Evolutionary conservation across 2,888 invertebrate species (phyloP).

Genomic region (Ennomos fuscantarius): DNA sequence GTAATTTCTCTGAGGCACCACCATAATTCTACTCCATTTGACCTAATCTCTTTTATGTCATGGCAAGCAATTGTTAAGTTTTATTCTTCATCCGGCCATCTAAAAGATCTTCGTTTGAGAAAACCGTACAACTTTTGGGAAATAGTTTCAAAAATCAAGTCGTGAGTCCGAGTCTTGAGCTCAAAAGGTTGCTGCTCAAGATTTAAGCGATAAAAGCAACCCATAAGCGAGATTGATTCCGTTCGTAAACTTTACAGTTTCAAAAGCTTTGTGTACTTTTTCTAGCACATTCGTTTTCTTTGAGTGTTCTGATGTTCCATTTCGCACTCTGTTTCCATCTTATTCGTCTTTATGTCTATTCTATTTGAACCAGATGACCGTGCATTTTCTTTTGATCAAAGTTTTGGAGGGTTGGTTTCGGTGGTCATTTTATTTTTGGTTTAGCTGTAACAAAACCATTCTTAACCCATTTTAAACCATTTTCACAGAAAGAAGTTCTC

Average conservation of each 20-base stretch:
- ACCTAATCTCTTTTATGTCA: too few relatives aligned
- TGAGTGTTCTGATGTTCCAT: conserved; percentile 13
- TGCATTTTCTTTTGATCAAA: conserved; percentile 1
- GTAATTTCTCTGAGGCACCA: too few relatives aligned
- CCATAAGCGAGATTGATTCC: conserved; percentile 36
- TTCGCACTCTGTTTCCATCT: conserved; percentile 16
- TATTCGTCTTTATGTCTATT: conserved; percentile 13
- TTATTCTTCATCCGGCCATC: too few relatives aligned
- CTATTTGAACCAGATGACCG: conserved; percentile 1
- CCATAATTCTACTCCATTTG: too few relatives aligned
- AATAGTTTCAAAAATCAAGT: conserved; percentile 22
- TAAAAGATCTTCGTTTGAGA: too few relatives aligned
- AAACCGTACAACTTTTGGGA: conserved; percentile 25
- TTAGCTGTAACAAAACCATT: too few relatives aligned
- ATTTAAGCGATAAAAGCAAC: conserved; percentile 27
- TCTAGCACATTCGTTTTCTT: conserved; percentile 19
- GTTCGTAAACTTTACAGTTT: conserved; percentile 30
- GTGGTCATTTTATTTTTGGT: too few relatives aligned
- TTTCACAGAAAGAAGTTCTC: too few relatives aligned
- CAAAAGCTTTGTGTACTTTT: conserved; percentile 24
- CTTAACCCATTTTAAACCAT: too few relatives aligned
- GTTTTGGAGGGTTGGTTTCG: neutral
- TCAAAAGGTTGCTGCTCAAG: conserved; percentile 21
- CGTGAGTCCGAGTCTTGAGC: neutral
- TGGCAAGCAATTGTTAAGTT: too few relatives aligned